These are phyloP conservation scores for Chanos chanos DNA, from an alignment of 2,797 vertebrate species.

Conservation along the genomic window DNA sequence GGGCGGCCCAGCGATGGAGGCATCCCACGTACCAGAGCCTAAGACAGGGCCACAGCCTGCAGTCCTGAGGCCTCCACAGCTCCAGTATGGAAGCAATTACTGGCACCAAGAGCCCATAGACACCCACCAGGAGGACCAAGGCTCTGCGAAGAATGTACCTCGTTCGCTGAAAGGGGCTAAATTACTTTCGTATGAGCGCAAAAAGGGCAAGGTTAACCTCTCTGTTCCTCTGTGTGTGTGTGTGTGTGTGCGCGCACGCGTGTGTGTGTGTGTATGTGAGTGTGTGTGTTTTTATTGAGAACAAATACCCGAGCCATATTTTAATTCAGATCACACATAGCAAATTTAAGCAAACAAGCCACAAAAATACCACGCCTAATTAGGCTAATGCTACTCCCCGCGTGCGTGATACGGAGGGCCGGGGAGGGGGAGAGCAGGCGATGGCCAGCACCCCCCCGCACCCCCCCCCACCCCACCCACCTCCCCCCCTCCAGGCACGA, in stretches of 20 bases:
- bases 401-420: slow-evolving; percentile 36
- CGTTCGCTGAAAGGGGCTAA: slow-evolving; percentile 77
- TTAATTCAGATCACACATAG: slow-evolving; percentile 84
- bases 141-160: slow-evolving; percentile 78
- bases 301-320: slow-evolving; percentile 73
- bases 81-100: slow-evolving; percentile 96
- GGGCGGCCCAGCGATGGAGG: slow-evolving; percentile 24
- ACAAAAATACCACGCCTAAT: slow-evolving; percentile 68
- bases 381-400: slow-evolving; percentile 61
- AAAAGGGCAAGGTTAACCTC: slow-evolving; percentile 78
- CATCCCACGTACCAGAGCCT: slow-evolving; percentile 28
- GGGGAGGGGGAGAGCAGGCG: background rate
- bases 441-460: slow-evolving; percentile 22
- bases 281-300: slow-evolving; percentile 68
- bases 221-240: slow-evolving; percentile 36
- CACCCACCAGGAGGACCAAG: slow-evolving; percentile 78
- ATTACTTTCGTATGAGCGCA: slow-evolving; percentile 86
- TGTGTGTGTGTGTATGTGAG: slow-evolving; percentile 30
- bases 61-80: slow-evolving; percentile 56
- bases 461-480: slow-evolving; percentile 13
- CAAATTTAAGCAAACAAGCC: slow-evolving; percentile 76
- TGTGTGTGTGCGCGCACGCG: slow-evolving; percentile 28
- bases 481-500: background rate
- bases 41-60: slow-evolving; percentile 30
- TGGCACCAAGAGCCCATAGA: slow-evolving; percentile 80